These are phyloP conservation scores for Ardeotis arabs DNA, from an alignment of 2,113 vertebrate species.

Conservation along the genomic window DNA sequence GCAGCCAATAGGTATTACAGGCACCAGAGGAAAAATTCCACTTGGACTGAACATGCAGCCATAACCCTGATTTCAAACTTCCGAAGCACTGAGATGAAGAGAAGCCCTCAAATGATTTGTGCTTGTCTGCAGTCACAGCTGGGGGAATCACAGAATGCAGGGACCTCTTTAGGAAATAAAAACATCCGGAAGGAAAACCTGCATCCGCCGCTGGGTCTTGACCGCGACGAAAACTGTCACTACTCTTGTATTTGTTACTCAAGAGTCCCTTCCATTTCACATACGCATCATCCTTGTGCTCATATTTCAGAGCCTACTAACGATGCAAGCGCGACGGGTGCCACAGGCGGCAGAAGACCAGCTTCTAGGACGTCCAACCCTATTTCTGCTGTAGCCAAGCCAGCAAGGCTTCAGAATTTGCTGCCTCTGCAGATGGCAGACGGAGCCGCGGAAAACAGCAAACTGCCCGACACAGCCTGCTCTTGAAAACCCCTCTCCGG, in stretches of 20 bases:
- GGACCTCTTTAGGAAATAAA: not conserved
- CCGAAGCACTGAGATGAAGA: not conserved
- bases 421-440: not conserved
- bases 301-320: not conserved
- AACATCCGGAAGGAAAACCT: not conserved
- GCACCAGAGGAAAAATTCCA: not conserved
- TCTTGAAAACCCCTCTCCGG: not conserved
- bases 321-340: not conserved
- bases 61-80: not conserved
- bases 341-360: not conserved
- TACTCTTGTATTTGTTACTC: fast-evolving
- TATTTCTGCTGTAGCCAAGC: not conserved
- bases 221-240: not conserved
- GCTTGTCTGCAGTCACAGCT: not conserved
- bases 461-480: not conserved
- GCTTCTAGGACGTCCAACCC: not conserved
- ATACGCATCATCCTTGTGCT: fast-evolving
- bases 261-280: no score
- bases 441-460: not conserved
- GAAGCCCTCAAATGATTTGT: not conserved
- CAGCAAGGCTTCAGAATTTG: fast-evolving
- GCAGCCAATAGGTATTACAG: not conserved
- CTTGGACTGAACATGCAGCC: not conserved
- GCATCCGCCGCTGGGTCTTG: not conserved
- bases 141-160: not conserved